phyloP scores from a whole-genome alignment of 2,797 vertebrate species.

The Selene dorsalis region DNA sequence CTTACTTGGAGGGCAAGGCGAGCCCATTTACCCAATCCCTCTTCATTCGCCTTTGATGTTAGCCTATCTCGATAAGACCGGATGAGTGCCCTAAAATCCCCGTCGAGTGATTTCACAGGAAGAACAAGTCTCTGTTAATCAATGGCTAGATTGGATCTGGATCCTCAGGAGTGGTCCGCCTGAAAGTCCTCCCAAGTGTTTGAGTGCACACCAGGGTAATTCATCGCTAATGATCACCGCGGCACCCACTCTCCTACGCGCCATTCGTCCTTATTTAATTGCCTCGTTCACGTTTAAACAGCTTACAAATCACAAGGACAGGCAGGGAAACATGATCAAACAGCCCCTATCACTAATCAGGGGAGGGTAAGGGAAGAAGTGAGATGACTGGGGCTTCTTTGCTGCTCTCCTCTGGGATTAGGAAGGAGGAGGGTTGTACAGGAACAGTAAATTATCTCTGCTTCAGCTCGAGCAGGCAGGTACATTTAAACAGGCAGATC shows the following conservation, averaged over 20 bases:
- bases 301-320: conserved; percentile 83
- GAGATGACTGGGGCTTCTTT: conserved; percentile 59
- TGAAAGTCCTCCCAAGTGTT: conserved; percentile 79
- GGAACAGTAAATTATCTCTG: conserved; percentile 77
- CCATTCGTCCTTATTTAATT: conserved; percentile 80
- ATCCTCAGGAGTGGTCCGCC: conserved; percentile 75
- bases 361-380: conserved; percentile 60
- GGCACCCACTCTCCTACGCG: conserved; percentile 72
- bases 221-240: conserved; percentile 82
- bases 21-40: conserved; percentile 80
- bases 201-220: conserved; percentile 81
- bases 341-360: conserved; percentile 72
- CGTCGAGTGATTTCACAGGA: conserved; percentile 82
- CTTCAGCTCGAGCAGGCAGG: conserved; percentile 69
- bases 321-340: conserved; percentile 82
- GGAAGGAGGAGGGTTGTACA: conserved; percentile 59
- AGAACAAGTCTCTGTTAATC: conserved; percentile 85
- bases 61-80: conserved; percentile 81
- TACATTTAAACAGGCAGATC: conserved; percentile 77
- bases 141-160: conserved; percentile 85
- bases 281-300: conserved; percentile 82
- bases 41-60: conserved; percentile 83
- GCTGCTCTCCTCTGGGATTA: conserved; percentile 72
- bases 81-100: conserved; percentile 84
- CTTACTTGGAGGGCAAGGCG: conserved; percentile 74